Evolutionary conservation across 2,113 vertebrate species (phyloP).

Genomic region (Morphnarchus princeps): DNA sequence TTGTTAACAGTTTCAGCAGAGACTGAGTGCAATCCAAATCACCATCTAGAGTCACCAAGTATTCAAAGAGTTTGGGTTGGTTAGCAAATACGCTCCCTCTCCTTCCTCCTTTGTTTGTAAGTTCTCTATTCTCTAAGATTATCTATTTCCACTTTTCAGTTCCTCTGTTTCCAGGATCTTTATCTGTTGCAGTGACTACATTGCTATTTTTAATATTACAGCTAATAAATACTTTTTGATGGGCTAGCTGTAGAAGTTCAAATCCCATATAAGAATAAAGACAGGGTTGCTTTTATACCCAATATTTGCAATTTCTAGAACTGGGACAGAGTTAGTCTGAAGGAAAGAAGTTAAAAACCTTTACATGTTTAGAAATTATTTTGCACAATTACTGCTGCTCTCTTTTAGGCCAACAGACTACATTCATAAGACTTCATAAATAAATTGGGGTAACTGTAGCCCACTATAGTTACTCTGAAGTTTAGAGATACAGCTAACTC

Average conservation of each 20-base stretch:
- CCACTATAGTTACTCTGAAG: background rate
- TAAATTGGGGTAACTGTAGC: background rate
- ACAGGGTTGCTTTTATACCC: background rate
- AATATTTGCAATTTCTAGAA: background rate
- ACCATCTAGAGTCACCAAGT: background rate
- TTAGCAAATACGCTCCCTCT: background rate
- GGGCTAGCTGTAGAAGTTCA: background rate
- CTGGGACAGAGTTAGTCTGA: background rate
- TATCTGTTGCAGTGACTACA: background rate
- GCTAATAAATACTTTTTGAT: background rate
- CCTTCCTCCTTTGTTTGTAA: background rate
- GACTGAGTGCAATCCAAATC: background rate
- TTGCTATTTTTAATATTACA: background rate
- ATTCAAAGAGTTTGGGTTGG: background rate
- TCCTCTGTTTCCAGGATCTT: background rate
- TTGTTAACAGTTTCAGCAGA: background rate
- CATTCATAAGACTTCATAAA: background rate
- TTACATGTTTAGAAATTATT: background rate
- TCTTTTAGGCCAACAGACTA: background rate
- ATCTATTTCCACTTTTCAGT: background rate
- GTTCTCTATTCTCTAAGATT: background rate
- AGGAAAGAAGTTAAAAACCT: background rate
- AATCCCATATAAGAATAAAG: background rate
- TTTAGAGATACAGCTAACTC: background rate
- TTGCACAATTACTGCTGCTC: background rate